A percentile compares a stretch with the other conserved stretches of the same genome.
phyloP scores from a whole-genome alignment of 2,888 invertebrate genomes.

The Cheilosia urbana region DNA sequence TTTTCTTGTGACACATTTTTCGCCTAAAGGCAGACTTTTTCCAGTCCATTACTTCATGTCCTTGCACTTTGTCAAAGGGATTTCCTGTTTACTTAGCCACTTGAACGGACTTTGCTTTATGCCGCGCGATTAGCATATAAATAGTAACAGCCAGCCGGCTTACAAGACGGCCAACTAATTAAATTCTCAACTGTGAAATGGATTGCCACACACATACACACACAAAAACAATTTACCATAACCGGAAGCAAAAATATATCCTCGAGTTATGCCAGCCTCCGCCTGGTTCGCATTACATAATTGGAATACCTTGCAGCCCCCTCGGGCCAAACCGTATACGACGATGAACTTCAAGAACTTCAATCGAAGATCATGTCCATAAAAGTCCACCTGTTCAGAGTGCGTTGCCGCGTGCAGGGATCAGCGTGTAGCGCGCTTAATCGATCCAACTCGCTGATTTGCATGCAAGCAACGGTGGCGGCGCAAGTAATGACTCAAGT shows the following conservation, averaged over 20 bases:
- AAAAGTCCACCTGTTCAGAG: slow-evolving; percentile 70
- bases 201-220: slow-evolving; percentile 4
- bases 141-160: slow-evolving; percentile 8
- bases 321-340: slow-evolving; percentile 33
- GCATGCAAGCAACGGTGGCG: slow-evolving; percentile 51
- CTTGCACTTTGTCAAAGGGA: too few relatives aligned
- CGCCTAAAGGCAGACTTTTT: too few relatives aligned
- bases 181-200: slow-evolving; percentile 41
- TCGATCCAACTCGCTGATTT: slow-evolving; percentile 68
- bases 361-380: slow-evolving; percentile 68
- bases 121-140: not conserved
- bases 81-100: too few relatives aligned
- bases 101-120: too few relatives aligned
- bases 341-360: slow-evolving; percentile 51
- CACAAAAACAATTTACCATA: slow-evolving; percentile 44
- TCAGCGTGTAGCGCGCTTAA: slow-evolving; percentile 49
- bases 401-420: slow-evolving; percentile 14
- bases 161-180: slow-evolving; percentile 10
- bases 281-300: slow-evolving; percentile 57
- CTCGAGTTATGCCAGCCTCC: slow-evolving; percentile 29
- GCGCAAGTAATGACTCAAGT: slow-evolving; percentile 35
- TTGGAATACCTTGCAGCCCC: slow-evolving; percentile 68
- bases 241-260: slow-evolving; percentile 51
- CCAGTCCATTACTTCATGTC: too few relatives aligned
- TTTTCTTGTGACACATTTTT: too few relatives aligned